Evolutionary conservation across 2,888 invertebrate genomes (phyloP), one percentile per base, ranked within the genome.

Genomic region (Eueremaeus valkanovi): DNA sequence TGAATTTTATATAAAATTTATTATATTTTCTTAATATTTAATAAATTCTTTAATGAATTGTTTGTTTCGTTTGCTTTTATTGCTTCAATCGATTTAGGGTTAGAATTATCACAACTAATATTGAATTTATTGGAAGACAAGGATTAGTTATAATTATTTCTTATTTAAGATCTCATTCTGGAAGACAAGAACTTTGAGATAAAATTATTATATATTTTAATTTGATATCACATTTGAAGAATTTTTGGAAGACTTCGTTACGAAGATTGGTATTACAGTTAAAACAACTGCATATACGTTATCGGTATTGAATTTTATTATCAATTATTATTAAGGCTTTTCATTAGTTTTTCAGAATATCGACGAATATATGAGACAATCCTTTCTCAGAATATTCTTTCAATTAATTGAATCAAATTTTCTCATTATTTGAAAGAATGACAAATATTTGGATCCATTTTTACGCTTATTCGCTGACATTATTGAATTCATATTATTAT

Each of bases 111-210:
- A 45, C 45, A 45, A 45, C 9, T 9, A 45, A 18, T 45, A 18
- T 45, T 45, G 45, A 8, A 36, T 27, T 51, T 58, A 24, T 58
- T 58, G 58, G 58, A 58, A 58, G 58, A 58, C 58, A 24, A 9
- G 36, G 11, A 51, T 6, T 51, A 16, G 16, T 51, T 51, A 5
- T 51, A 6, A 36, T 51, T 6, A 16, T 51, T 9, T 51, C 6
- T 18, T 9, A 51, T 58, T 27, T 16, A 24, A 24, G 9, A 18
- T 24, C 3, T 24, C 58, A 16, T 58, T 27, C 24, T 24, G 58
- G 58, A 58, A 58, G 58, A 58, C 58, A 58, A 45, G 3, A 58
- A 58, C 58, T 58, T 58, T 58, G 58, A 58, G 16, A 51, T 51
- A 3, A 58, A 24, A 24, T 29, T 55, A 21, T 24, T 24, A 55